Evolutionary conservation across 2,113 vertebrate species (phyloP), one percentile per base, ranked within the genome.

Genomic region (Halcyon malimbica): DNA sequence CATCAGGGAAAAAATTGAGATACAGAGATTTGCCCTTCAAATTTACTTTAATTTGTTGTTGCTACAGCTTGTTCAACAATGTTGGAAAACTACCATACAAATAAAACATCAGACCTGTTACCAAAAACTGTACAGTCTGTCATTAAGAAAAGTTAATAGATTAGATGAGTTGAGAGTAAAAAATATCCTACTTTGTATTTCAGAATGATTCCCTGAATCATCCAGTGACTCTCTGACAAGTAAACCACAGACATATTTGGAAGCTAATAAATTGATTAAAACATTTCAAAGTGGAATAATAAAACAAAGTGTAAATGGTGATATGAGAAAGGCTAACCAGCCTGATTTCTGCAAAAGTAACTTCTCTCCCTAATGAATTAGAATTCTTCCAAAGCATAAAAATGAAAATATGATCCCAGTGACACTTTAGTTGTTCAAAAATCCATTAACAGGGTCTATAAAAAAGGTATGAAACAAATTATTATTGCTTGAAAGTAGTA

Each of bases 41-140:
- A 80, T 83, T 76, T 94, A 48, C 48, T 93, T 93, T 74, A 25
- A 57, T 70, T 90, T 88, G n/a, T 71, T 85, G 8, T 85, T 92
- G 21, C 11, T 86, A 37, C n/a, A 65, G 39, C 71, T 78, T 90
- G 53, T 80, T 96, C 85, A 92, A 63, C 54, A 92, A 77, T 4
- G 0, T 0, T 88, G 54, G 63, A 95, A 80, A 31, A 31, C 31
- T 74, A 65, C 41, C 41, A 89, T 41, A 23, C 79, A 35, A 69
- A 48, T 33, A 57, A 93, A 93, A 67, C 24, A 65, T 6, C 54
- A 83, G 29, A 92, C 2, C 1, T 26, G 26, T 11, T 42, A 51
- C 6, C 16, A 85, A 70, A 91, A 94, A 76, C 8, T 80, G 3
- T 64, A 31, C 14, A 41, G 17, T 64, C 6, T 64, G 24, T 11